A percentile compares a stretch with the other conserved stretches of the same genome.
Conservation (phyloP, 2,888 invertebrate species). For the Uloborus plumipes region DNA sequence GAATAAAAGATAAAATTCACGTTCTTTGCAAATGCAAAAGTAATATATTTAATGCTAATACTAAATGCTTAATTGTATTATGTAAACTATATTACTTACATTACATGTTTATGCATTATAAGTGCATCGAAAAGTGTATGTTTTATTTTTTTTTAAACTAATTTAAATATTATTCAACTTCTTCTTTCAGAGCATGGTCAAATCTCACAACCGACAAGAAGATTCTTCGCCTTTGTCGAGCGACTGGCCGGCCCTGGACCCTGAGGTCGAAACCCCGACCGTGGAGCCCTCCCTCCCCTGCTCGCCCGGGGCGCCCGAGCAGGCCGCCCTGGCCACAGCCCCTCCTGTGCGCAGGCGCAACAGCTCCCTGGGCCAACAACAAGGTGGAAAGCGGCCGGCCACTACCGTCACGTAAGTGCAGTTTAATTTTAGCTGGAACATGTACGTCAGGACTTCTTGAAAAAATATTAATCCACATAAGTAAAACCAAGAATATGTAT, state of each 20-base stretch:
- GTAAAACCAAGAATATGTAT: too few species aligned
- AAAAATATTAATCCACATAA: too few species aligned
- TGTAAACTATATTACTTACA: too few species aligned
- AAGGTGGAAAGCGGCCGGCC: slow-evolving; percentile 26
- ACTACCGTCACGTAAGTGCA: not conserved
- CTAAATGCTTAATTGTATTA: too few species aligned
- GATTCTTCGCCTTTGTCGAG: slow-evolving; percentile 27
- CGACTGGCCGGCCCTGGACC: slow-evolving; percentile 51
- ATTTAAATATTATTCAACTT: not conserved
- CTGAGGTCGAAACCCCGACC: slow-evolving; percentile 39
- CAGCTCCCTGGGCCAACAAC: slow-evolving; percentile 24
- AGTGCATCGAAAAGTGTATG: too few species aligned
- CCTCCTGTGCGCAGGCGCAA: slow-evolving; percentile 10
- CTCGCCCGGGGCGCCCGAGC: slow-evolving; percentile 40
- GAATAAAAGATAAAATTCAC: too few species aligned
- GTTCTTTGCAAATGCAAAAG: too few species aligned
- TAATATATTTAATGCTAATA: too few species aligned
- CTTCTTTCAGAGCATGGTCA: slow-evolving; percentile 54
- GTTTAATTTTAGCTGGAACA: too few species aligned
- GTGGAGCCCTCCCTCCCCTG: slow-evolving; percentile 47
- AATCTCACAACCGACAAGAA: slow-evolving; percentile 56
- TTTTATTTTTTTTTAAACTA: too few species aligned
- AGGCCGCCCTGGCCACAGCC: slow-evolving; percentile 21
- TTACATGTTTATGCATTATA: too few species aligned
- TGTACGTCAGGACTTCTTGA: too few species aligned